A percentile compares a stretch with the other conserved stretches of the same genome.
These are phyloP conservation scores for Pseudorectes ferrugineus DNA, from an alignment of 2,113 vertebrate genomes.

Conservation along the genomic window DNA sequence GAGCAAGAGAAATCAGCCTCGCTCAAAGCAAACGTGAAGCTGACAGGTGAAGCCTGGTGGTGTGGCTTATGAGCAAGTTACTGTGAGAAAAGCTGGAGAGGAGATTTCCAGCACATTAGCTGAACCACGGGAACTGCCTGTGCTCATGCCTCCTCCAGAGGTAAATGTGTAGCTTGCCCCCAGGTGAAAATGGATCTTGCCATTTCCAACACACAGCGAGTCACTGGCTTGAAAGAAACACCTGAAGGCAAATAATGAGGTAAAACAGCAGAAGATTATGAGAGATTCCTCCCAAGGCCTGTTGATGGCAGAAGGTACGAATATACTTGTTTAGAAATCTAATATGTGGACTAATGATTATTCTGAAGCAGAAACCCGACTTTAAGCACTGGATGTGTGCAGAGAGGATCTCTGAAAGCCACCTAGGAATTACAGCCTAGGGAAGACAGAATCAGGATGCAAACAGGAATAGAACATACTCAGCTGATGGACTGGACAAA, in stretches of 20 bases:
- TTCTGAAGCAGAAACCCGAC: not conserved
- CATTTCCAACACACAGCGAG: not conserved
- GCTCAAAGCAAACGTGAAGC: not conserved
- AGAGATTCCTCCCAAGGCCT: not conserved
- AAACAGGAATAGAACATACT: not conserved
- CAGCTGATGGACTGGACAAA: not conserved
- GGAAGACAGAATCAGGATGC: not conserved
- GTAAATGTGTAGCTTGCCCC: not conserved
- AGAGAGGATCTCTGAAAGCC: not conserved
- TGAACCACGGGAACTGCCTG: not conserved
- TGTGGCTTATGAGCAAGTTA: not conserved
- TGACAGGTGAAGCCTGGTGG: not conserved
- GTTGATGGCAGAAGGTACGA: not conserved
- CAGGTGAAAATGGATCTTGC: not conserved
- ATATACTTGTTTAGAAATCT: not conserved
- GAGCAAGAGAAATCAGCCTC: not conserved
- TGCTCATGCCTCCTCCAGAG: not conserved
- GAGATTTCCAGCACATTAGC: constrained; percentile 7
- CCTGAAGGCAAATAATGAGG: not conserved
- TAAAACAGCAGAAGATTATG: not conserved
- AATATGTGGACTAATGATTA: not conserved
- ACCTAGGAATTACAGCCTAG: not conserved
- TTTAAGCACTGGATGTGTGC: not conserved
- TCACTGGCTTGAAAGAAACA: not conserved
- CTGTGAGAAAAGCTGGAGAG: not conserved